Base-by-base conservation (phyloP, 2,113 vertebrate genomes). In the Lepisosteus oculatus region DNA sequence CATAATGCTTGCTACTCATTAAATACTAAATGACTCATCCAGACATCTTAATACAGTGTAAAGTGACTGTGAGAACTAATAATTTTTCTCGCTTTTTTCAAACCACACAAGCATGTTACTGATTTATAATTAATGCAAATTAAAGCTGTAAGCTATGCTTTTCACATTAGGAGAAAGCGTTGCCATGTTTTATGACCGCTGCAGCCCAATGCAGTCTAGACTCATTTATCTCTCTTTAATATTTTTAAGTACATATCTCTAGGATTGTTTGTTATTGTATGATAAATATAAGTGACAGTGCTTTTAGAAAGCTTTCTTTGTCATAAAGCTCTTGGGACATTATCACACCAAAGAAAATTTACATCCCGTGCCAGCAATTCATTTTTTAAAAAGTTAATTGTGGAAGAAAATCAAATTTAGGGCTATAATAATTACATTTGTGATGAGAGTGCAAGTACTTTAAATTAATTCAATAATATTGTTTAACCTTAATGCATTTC, bases 1-100 rank as follows among this genome's bases (percentile, higher is more conserved):
- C 88, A 91, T 96, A 95, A 97, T 94, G 93, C 93, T 93, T 93
- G 92, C 91, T 91, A 91, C 93, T 94, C 93, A 95, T 96, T 97
- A 97, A 95, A 94, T 86, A 91, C 94, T 97, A 95, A 97, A 96
- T 94, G 95, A 93, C 92, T 96, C 94, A 92, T 96, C 92, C 94
- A 95, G 93, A 94, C 92, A 90, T 95, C 95, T 96, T 95, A 96
- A 96, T 95, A 94, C 93, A 95, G 93, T 93, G 92, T 93, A 94
- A 94, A 93, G 92, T 93, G 89, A 94, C 89, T 92, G 92, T 92
- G 91, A 93, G 92, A 93, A 93, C 91, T 93, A 94, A 94, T 95
- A 92, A 93, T 94, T 94, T 92, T 90, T 92, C 90, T 93, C 88
- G 86, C 89, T 92, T 94, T 92, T 85, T 93, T 94, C 87, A 90